These are phyloP conservation scores for Euzophera pinguis DNA, from an alignment of 2,888 invertebrate genomes.

Conservation along the genomic window DNA sequence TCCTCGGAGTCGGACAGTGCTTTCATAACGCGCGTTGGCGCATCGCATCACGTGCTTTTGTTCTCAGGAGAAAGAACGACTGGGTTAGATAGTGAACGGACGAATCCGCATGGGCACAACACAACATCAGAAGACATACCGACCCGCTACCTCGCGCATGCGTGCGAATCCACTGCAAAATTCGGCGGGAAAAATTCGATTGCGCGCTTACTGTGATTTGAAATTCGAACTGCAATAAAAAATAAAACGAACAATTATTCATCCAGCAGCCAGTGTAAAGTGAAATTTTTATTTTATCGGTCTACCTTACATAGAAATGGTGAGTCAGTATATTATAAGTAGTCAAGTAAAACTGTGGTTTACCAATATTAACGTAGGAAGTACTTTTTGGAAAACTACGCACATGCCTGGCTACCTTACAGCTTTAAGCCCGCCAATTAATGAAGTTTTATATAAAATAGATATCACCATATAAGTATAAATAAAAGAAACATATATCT, in stretches of 20 bases:
- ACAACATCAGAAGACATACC: slow-evolving; percentile 52
- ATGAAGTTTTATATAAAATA: too few relatives aligned
- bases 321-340: not conserved
- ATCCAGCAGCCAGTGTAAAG: not conserved
- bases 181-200: slow-evolving; percentile 50
- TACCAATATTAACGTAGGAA: too few relatives aligned
- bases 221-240: not conserved
- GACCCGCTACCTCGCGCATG: slow-evolving; percentile 59
- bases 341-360: not conserved
- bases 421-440: too few relatives aligned
- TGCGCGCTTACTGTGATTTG: slow-evolving; percentile 19
- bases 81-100: slow-evolving; percentile 44
- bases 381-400: too few relatives aligned
- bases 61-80: slow-evolving; percentile 49
- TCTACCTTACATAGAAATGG: not conserved
- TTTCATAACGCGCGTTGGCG: slow-evolving; percentile 47
- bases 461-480: too few relatives aligned
- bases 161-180: slow-evolving; percentile 32
- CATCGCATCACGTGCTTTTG: slow-evolving; percentile 51
- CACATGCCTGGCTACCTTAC: too few relatives aligned
- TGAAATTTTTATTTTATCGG: not conserved
- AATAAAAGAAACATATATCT: too few relatives aligned
- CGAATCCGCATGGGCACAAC: slow-evolving; percentile 28
- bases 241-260: not conserved
- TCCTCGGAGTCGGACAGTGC: slow-evolving; percentile 55